These are phyloP conservation scores for Lepidurus couesii DNA, from an alignment of 1,140 invertebrate genomes.

Conservation along the genomic window DNA sequence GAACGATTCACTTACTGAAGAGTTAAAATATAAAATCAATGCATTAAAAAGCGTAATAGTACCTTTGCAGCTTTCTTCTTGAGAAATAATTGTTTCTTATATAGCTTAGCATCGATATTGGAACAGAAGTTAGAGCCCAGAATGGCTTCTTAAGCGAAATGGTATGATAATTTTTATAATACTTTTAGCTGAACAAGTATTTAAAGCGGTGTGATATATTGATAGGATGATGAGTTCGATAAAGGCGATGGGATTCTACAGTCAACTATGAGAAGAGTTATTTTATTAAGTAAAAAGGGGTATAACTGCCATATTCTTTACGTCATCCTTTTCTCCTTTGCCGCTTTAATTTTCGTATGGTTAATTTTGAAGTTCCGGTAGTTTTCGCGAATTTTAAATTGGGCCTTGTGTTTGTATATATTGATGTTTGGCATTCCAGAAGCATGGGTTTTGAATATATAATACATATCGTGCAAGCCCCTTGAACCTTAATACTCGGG, in stretches of 20 bases:
- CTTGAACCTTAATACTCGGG: no score
- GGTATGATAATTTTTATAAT: background rate
- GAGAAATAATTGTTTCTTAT: background rate
- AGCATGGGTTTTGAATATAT: slow-evolving; percentile 12
- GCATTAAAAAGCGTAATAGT: background rate
- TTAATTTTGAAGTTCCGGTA: background rate
- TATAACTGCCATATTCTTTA: background rate
- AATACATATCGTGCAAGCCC: background rate
- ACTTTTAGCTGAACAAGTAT: background rate
- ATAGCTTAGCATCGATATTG: background rate
- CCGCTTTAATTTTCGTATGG: background rate
- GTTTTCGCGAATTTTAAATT: background rate
- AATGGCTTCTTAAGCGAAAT: slow-evolving; percentile 16
- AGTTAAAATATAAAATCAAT: slow-evolving; percentile 4
- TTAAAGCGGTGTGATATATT: no score
- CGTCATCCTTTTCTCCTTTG: background rate
- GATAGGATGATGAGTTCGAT: background rate
- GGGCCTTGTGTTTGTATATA: background rate
- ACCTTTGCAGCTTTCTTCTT: no score
- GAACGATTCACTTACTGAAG: background rate
- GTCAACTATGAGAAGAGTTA: background rate
- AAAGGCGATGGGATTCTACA: background rate
- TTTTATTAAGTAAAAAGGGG: background rate
- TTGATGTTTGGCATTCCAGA: background rate
- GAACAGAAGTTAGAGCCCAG: background rate